Percentiles rank a stretch among this genome's conserved stretches.
These are phyloP conservation scores for Enteromius mattozi DNA, from an alignment of 2,797 vertebrate species.

Conservation along the genomic window DNA sequence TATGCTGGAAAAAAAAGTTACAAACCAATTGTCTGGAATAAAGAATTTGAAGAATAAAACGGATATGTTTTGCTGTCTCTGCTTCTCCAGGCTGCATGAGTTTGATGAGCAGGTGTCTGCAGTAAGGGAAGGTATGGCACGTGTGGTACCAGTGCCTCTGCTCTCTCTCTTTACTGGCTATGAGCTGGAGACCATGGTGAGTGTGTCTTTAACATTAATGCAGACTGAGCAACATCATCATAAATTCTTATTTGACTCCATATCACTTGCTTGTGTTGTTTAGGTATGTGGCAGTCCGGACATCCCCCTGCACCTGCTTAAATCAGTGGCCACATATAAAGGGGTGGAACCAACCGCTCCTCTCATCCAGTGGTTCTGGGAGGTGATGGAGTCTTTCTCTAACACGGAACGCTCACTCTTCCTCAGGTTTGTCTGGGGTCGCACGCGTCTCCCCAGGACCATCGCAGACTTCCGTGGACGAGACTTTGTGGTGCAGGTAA, in stretches of 20 bases:
- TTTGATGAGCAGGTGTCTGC: slow-evolving; percentile 98
- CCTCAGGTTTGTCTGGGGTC: slow-evolving; percentile 96
- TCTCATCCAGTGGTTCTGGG: slow-evolving; percentile 99
- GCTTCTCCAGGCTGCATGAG: slow-evolving; percentile 88
- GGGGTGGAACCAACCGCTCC: slow-evolving; percentile 92
- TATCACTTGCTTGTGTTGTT: background rate
- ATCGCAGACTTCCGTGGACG: slow-evolving; percentile 98
- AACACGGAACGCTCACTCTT: slow-evolving; percentile 98
- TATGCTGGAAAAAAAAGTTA: background rate
- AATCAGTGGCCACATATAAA: slow-evolving; percentile 98
- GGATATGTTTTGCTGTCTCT: background rate
- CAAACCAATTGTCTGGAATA: background rate
- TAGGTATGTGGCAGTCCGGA: slow-evolving; percentile 98
- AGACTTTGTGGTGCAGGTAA: slow-evolving; percentile 97
- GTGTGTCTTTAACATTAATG: background rate
- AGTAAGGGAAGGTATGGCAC: slow-evolving; percentile 97
- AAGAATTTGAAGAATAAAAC: background rate
- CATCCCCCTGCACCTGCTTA: slow-evolving; percentile 96
- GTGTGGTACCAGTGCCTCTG: slow-evolving; percentile 94
- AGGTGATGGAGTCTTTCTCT: slow-evolving; percentile 98
- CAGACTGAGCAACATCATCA: background rate
- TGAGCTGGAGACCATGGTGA: slow-evolving; percentile 97
- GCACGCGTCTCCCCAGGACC: slow-evolving; percentile 94
- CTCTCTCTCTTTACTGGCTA: slow-evolving; percentile 97
- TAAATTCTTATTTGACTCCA: background rate